These are phyloP conservation scores for Nomada ferruginata DNA, from an alignment of 2,888 invertebrate genomes.

Conservation along the genomic window DNA sequence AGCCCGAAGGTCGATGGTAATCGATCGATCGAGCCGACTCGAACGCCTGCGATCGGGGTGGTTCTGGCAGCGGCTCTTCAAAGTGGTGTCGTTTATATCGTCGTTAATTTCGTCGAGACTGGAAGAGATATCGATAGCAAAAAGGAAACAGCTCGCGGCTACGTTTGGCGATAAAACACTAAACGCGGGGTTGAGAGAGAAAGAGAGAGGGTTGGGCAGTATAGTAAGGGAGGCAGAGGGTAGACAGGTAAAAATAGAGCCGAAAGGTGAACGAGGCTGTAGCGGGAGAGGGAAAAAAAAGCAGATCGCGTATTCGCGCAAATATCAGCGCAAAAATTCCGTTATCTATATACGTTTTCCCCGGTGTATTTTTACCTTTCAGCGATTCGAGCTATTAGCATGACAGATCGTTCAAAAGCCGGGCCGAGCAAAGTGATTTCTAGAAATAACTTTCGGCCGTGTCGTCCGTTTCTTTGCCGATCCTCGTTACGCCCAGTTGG, in stretches of 20 bases:
- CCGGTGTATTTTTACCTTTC: slow-evolving; percentile 53
- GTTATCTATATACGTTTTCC: slow-evolving; percentile 38
- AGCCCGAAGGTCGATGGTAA: slow-evolving; percentile 55
- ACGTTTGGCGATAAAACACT: slow-evolving; percentile 60
- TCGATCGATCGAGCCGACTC: slow-evolving; percentile 17
- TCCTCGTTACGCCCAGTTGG: neutral
- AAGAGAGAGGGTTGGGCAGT: neutral
- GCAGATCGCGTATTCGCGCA: slow-evolving; percentile 54
- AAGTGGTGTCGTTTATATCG: slow-evolving; percentile 62
- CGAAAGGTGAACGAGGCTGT: slow-evolving; percentile 37
- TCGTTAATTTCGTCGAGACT: slow-evolving; percentile 62
- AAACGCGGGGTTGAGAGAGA: slow-evolving; percentile 28
- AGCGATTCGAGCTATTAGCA: slow-evolving; percentile 74
- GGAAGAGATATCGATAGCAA: slow-evolving; percentile 63
- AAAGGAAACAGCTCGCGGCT: slow-evolving; percentile 63
- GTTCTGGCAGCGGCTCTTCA: slow-evolving; percentile 24
- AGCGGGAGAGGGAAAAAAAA: slow-evolving; percentile 31
- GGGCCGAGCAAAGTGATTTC: slow-evolving; percentile 42
- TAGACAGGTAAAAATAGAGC: slow-evolving; percentile 47
- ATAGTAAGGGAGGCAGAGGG: neutral
- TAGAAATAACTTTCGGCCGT: slow-evolving; percentile 38
- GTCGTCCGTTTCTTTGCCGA: slow-evolving; percentile 14
- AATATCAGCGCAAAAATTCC: slow-evolving; percentile 59
- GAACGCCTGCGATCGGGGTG: slow-evolving; percentile 19
- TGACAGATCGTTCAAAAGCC: slow-evolving; percentile 32